Percentiles rank a stretch among this genome's conserved stretches.
These are phyloP conservation scores for Ernsta delagoae DNA, from an alignment of 2,888 invertebrate species.

Conservation along the genomic window DNA sequence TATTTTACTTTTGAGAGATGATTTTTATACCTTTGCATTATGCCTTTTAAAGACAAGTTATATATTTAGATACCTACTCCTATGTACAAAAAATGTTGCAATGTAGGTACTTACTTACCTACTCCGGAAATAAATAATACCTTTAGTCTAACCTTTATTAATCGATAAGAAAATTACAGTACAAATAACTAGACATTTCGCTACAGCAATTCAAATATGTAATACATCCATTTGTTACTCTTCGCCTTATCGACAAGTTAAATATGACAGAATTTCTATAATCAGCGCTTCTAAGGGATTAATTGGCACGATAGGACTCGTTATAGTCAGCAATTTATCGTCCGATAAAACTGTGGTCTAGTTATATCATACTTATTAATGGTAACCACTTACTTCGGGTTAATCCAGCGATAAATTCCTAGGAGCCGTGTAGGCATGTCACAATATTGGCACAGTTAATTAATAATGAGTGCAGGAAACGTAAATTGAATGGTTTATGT, in stretches of 20 bases:
- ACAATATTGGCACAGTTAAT: constrained; percentile 37
- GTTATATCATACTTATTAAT: constrained; percentile 36
- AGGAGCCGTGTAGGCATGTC: constrained; percentile 30
- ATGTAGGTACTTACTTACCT: too few species aligned
- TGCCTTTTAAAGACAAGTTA: too few species aligned
- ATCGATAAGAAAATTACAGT: too few species aligned
- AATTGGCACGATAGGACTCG: constrained; percentile 27
- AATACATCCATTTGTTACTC: too few species aligned
- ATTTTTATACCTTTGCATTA: too few species aligned
- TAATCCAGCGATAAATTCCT: constrained; percentile 36
- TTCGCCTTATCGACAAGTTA: constrained; percentile 7
- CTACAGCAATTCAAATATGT: too few species aligned
- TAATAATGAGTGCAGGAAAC: constrained; percentile 30
- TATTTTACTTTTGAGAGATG: too few species aligned
- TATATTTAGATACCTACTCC: too few species aligned
- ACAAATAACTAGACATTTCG: too few species aligned
- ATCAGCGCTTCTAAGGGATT: constrained; percentile 24
- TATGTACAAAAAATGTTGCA: too few species aligned
- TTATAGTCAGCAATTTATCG: constrained; percentile 32
- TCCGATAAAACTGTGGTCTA: constrained; percentile 35
- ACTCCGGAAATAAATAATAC: too few species aligned
- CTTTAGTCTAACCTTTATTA: too few species aligned
- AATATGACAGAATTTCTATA: constrained; percentile 12
- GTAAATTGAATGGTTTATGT: constrained; percentile 31
- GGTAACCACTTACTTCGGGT: constrained; percentile 33